Conservation (phyloP, 2,888 invertebrate species). For the Sarcophaga caerulescens region DNA sequence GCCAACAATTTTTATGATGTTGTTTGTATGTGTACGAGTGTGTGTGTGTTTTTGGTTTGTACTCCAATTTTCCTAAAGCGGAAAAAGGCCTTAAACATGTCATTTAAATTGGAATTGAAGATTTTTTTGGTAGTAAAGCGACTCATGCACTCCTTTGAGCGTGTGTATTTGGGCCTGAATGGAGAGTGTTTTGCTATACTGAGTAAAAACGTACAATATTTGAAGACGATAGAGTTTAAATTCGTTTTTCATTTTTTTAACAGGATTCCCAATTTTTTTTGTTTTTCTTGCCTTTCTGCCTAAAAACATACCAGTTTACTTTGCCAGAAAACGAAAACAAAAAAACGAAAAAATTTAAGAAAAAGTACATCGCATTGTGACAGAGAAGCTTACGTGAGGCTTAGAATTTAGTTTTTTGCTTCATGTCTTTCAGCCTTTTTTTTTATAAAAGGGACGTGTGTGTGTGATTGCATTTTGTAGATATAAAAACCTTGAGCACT, state of each 20-base stretch:
- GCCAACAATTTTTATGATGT: slow-evolving; percentile 22
- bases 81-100: slow-evolving; percentile 59
- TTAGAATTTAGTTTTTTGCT: slow-evolving; percentile 32
- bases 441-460: not conserved
- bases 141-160: not conserved
- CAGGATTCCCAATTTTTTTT: not conserved
- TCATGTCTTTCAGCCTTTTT: not conserved
- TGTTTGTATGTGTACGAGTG: not conserved
- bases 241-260: slow-evolving; percentile 38
- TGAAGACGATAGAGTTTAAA: slow-evolving; percentile 34
- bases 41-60: slow-evolving; percentile 13
- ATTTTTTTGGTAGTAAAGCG: not conserved
- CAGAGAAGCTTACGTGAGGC: slow-evolving; percentile 62
- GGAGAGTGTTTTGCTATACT: slow-evolving; percentile 29
- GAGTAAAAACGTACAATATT: slow-evolving; percentile 29
- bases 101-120: slow-evolving; percentile 60
- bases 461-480: not conserved
- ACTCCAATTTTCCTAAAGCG: slow-evolving; percentile 36
- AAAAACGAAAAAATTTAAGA: not conserved
- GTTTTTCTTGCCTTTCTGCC: not conserved
- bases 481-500: not conserved
- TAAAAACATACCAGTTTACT: slow-evolving; percentile 17
- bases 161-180: not conserved
- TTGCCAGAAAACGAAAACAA: slow-evolving; percentile 33
- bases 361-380: slow-evolving; percentile 44